Evolutionary conservation across 2,797 vertebrate species (phyloP).

Genomic region (Thamnophis elegans): DNA sequence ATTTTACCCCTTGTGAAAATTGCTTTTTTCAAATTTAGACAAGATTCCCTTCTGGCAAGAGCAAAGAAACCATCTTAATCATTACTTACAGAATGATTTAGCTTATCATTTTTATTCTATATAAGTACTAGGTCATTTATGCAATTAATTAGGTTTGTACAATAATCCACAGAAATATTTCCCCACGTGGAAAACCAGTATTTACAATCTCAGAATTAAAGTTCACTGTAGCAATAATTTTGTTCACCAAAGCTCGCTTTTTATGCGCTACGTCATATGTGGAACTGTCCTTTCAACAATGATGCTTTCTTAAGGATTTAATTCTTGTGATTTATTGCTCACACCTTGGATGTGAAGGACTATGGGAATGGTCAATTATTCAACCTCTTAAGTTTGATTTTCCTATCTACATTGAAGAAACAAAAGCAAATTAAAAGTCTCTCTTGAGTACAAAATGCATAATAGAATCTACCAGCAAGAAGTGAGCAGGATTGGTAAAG

Average conservation of each 20-base stretch:
- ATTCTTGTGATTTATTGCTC: not conserved
- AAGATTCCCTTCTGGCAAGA: constrained; percentile 62
- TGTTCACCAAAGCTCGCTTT: not conserved
- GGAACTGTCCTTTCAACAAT: not conserved
- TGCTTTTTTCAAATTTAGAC: not conserved
- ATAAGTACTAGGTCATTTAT: constrained; percentile 4
- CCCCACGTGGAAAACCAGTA: not conserved
- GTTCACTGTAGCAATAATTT: not conserved
- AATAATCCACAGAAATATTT: not conserved
- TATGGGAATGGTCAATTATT: not conserved
- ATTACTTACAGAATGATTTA: not conserved
- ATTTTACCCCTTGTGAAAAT: not conserved
- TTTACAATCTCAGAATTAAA: not conserved
- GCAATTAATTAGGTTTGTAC: not conserved
- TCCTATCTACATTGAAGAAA: not conserved
- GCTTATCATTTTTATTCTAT: not conserved
- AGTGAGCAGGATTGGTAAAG: not conserved
- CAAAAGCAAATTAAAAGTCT: not conserved
- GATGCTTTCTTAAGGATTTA: not conserved
- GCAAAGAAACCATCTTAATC: constrained; percentile 28
- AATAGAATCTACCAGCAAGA: not conserved
- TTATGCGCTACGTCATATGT: not conserved
- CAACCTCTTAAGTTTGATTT: not conserved
- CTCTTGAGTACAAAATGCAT: not conserved
- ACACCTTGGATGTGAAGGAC: not conserved